Conservation (phyloP, 92 coral and sea anemone genomes). For the Micromussa lordhowensis region DNA sequence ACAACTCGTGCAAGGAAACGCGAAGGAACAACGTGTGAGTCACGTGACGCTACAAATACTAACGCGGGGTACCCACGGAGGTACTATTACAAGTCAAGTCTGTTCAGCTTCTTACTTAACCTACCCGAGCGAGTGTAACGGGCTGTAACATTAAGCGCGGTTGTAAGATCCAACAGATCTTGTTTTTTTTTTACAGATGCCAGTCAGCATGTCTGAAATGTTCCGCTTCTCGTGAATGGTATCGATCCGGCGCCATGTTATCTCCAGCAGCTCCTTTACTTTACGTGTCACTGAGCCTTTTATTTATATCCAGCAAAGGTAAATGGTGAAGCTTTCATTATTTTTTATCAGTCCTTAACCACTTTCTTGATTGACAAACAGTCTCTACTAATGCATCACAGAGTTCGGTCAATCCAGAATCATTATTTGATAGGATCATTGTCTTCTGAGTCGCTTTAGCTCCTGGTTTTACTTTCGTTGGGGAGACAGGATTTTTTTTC, state of each 20-base stretch:
- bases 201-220: not conserved
- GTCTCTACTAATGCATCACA: not conserved
- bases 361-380: not conserved
- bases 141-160: no score
- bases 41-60: no score
- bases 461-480: not conserved
- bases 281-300: not conserved
- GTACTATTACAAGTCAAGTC: no score
- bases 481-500: no score
- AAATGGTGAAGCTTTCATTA: not conserved
- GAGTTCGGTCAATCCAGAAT: not conserved
- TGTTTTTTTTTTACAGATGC: not conserved
- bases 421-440: not conserved
- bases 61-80: no score
- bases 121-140: no score
- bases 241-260: not conserved
- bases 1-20: no score
- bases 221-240: not conserved
- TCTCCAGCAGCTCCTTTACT: not conserved
- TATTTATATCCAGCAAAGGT: slow-evolving; percentile 1
- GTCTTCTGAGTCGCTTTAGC: not conserved
- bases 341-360: not conserved
- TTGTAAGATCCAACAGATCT: no score
- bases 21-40: no score
- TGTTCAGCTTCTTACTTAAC: no score